Conservation (phyloP, 1,140 invertebrate genomes). For the Drosophila bifasciata region DNA sequence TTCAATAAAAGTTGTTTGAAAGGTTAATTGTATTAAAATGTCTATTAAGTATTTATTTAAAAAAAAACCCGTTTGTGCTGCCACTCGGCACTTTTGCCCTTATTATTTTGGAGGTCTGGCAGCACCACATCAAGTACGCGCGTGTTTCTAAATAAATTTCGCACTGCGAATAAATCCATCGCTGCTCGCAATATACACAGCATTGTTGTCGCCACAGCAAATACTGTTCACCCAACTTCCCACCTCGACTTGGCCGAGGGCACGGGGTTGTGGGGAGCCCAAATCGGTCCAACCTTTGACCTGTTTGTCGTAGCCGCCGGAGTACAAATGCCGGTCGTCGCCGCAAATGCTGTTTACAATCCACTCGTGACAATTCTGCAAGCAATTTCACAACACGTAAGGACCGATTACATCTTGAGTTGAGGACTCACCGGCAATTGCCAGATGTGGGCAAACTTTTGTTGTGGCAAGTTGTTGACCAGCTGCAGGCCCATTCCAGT, state of each 20-base stretch:
- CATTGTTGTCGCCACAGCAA: constrained; percentile 64
- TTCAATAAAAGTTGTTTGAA: constrained; percentile 20
- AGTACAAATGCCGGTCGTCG: constrained; percentile 59
- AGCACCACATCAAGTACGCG: background rate
- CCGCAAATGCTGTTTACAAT: constrained; percentile 79
- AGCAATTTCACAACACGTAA: constrained; percentile 1
- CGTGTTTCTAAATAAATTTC: constrained; percentile 55
- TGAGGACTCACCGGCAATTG: constrained; percentile 41
- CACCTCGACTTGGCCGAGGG: constrained; percentile 67
- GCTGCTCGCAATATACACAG: constrained; percentile 66
- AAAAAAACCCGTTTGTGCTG: constrained; percentile 7
- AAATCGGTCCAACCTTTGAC: constrained; percentile 79
- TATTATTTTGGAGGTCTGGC: constrained; percentile 5
- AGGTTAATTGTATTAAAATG: no score
- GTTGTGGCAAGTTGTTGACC: constrained; percentile 58
- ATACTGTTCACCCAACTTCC: constrained; percentile 70
- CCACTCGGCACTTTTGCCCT: background rate
- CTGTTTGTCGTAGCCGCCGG: constrained; percentile 79
- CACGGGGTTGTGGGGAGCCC: constrained; percentile 37
- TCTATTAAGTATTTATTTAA: background rate
- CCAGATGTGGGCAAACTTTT: constrained; percentile 64
- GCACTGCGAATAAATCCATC: constrained; percentile 70
- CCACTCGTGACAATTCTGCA: constrained; percentile 75
- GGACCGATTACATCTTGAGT: background rate
- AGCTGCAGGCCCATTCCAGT: constrained; percentile 75